Conservation (phyloP, 2,797 vertebrate genomes). For the Alosa sapidissima region DNA sequence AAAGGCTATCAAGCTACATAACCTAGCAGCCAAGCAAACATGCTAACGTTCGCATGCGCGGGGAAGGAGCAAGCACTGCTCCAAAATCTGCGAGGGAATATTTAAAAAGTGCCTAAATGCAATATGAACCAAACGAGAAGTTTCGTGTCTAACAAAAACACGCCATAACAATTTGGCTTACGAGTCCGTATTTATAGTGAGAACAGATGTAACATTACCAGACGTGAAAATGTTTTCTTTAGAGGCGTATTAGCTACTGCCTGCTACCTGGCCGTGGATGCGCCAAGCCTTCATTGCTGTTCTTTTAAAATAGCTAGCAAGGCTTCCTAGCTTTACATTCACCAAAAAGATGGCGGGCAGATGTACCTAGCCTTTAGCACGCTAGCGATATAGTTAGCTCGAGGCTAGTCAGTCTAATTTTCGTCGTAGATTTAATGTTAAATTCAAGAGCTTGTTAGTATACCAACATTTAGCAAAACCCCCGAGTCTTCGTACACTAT, state of each 20-base stretch:
- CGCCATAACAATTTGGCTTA: background rate
- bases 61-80: constrained; percentile 7
- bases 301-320: background rate
- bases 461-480: background rate
- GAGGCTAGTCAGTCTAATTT: constrained; percentile 20
- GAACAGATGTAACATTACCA: background rate
- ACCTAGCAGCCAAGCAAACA: background rate
- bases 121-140: background rate
- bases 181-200: background rate
- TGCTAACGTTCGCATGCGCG: constrained; percentile 20
- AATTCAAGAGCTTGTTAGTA: background rate
- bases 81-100: constrained; percentile 16
- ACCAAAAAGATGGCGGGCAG: constrained; percentile 82
- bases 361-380: constrained; percentile 41
- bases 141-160: background rate
- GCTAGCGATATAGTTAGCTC: constrained; percentile 35
- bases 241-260: constrained; percentile 14
- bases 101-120: constrained; percentile 21
- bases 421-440: constrained; percentile 13
- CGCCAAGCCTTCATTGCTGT: constrained; percentile 17
- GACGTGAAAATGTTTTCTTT: constrained; percentile 19
- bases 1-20: constrained; percentile 12
- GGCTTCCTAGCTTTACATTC: constrained; percentile 53
- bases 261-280: constrained; percentile 13
- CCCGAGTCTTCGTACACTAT: background rate